Base-by-base conservation (phyloP, 2,113 vertebrate species). In the Sigmodon hispidus region DNA sequence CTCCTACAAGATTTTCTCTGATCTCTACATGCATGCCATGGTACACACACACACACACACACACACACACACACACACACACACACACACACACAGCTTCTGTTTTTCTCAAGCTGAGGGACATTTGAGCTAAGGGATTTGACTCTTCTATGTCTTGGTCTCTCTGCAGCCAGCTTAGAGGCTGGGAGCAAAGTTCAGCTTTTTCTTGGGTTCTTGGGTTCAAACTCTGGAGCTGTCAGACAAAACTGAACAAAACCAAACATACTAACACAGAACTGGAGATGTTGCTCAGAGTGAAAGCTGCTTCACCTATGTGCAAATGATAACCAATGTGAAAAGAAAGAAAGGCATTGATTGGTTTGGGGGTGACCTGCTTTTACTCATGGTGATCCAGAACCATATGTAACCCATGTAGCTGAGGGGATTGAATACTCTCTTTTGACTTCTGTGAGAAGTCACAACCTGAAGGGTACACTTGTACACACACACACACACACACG, bases 341-440 rank as follows among this genome's bases (percentile, higher is more conserved):
- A 84, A 61, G 40, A 31, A 9, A 73, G 40, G 52, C 7, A 36
- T 4, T 1, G 0, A 43, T 13, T 55, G n/a, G 10, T 9, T 26
- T 16, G 8, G 31, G 24, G 22, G 26, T 0, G 0, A 16, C 7
- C 40, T 19, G 0, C 0, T 24, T 40, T 52, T 29, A 61, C 45
- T 17, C 65, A 59, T 59, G n/a, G n/a, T n/a, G n/a, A n/a, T n/a
- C n/a, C n/a, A n/a, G n/a, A n/a, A n/a, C n/a, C n/a, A n/a, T n/a
- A n/a, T n/a, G n/a, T n/a, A n/a, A n/a, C n/a, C n/a, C n/a, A n/a
- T n/a, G n/a, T n/a, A n/a, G n/a, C n/a, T n/a, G n/a, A n/a, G 22
- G 36, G 34, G 4, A 81, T 3, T 3, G 19, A 19, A 31, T 8
- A 2, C 76, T 48, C 26, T 48, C 48, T 52, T 52, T 48, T 79